Base-by-base conservation (phyloP, 1,140 invertebrate species). In the Meteorus sp. region DNA sequence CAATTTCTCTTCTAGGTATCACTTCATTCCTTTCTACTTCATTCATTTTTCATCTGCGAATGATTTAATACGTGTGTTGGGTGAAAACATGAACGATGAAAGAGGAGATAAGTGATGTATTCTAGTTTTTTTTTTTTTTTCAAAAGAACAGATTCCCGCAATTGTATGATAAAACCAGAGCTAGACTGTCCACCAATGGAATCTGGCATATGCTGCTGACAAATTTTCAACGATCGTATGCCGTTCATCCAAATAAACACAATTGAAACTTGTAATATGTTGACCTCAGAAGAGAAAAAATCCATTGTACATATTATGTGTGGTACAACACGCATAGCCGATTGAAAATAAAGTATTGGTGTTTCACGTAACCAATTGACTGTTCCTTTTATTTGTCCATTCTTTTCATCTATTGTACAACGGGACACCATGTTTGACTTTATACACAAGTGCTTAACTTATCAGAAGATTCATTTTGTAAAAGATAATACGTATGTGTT, bases 301-400 rank as follows among this genome's bases (percentile, higher is more conserved):
- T 27, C 20, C 44, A 48, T 59, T 75, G 69, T 76, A 73, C 56
- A 73, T 74, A 75, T 66, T 56, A 64, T 60, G 64, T 64, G 71
- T 62, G 63, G 61, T 47, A 55, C 51, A 60, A 62, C 17, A 47
- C 65, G 67, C 63, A 72, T 63, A 61, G 44, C 65, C 67, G 67
- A 72, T 70, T 71, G 62, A 71, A 68, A 76, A 76, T 76, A 74
- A 75, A 76, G 70, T 74, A 74, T 71, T 75, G 60, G 62, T 74
- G 71, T 76, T 76, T 75, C 75, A 76, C 74, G 74, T 63, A 72
- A 69, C 59, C 60, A 60, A 5, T 50, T 48, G 13, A 45, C 4
- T 11, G 0, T 55, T 64, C 56, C 45, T 60, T 60, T 47, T 53
- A 35, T 35, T 52, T 66, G 53, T 53, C 55, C 60, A 35, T 48